Base-by-base conservation (phyloP, 2,113 vertebrate species). In the Rhadina sibilatrix region DNA sequence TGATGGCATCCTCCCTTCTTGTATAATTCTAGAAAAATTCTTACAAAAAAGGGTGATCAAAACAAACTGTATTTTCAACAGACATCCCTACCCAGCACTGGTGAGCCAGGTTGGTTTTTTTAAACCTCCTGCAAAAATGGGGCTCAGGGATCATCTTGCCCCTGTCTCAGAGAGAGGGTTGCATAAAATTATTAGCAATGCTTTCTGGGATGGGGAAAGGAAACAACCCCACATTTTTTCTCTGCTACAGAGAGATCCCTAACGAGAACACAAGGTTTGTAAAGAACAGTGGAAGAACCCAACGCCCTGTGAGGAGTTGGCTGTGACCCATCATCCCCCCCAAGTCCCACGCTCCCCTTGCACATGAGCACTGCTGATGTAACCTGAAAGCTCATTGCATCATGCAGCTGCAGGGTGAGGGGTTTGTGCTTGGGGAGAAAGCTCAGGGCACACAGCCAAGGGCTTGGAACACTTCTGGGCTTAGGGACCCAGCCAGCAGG, bases 361-460 rank as follows among this genome's bases (percentile, higher is more conserved):
- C 2, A 1, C 17, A 2, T 4, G 24, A 31, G 74, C 1, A 0
- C 37, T 65, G 82, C 88, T 97, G 93, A 94, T 97, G 92, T 72
- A 97, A 96, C 37, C 35, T 79, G 31, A 37, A 25, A 81, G 40
- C 60, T 86, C 44, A 5, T 96, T 96, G 92, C 85, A 93, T 88
- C 90, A 94, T 30, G 17, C 82, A 38, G 5, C 63, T n/a, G 64
- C 37, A 49, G 28, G 5, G 1, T 10, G 63, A 91, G n/a, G 23
- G 5, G 23, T 20, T 25, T 5, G 53, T 17, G 14, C 50, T 9
- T 15, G 9, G 15, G 35, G 16, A 10, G 52, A 14, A 24, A 59
- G 20, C 53, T 56, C 85, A 53, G 56, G 40, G 10, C 1, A 14
- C 22, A 57, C 19, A 33, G 9, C 12, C 12, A 3, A 6, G 9